These are phyloP conservation scores for Brachypodius melanocephalos DNA, from an alignment of 2,113 vertebrate genomes.

Conservation along the genomic window DNA sequence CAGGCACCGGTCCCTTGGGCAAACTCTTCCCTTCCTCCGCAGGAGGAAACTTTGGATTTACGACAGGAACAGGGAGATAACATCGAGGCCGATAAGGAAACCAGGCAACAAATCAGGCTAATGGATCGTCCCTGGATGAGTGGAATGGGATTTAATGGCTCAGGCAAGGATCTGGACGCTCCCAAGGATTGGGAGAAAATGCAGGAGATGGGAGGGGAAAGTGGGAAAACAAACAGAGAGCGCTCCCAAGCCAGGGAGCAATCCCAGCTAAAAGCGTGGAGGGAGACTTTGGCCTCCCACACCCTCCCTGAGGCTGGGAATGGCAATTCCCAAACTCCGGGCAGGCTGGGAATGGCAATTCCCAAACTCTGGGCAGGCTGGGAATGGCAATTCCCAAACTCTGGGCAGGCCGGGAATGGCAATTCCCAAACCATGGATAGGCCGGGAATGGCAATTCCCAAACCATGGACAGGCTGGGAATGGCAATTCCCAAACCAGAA, in stretches of 20 bases:
- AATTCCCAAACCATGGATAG: neutral
- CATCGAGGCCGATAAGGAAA: conserved; percentile 39
- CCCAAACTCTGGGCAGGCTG: neutral
- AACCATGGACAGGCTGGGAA: neutral
- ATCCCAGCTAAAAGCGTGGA: neutral
- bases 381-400: neutral
- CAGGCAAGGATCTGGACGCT: neutral
- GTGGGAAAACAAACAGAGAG: conserved; percentile 52
- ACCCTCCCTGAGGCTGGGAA: neutral
- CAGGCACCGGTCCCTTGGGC: neutral
- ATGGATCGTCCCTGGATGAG: conserved; percentile 20
- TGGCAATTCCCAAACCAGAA: neutral
- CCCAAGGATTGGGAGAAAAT: neutral
- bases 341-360: neutral
- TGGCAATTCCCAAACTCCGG: neutral
- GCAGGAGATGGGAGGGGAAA: neutral
- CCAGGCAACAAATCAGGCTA: conserved; percentile 37
- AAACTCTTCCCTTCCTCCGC: neutral
- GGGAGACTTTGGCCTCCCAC: neutral
- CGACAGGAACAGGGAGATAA: neutral
- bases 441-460: neutral
- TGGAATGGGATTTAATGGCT: conserved; percentile 33
- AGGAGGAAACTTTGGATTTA: conserved; percentile 29
- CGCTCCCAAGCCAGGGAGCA: neutral
- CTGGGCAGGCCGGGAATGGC: too few species aligned